Conservation (phyloP, 2,888 invertebrate genomes). For the Pseudococcus viburni region DNA sequence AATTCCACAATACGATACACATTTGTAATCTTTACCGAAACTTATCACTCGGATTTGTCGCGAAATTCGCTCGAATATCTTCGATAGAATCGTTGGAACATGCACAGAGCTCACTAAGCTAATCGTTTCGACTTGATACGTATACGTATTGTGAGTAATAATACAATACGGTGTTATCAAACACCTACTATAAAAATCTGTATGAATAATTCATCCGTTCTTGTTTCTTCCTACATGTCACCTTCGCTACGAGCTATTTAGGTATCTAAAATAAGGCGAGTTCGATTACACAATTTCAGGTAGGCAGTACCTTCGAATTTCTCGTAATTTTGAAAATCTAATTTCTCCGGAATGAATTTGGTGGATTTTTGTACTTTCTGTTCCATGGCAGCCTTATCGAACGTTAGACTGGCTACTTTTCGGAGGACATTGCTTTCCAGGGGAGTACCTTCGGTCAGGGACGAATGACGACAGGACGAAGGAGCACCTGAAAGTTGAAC, state of each 20-base stretch:
- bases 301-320: slow-evolving; percentile 87
- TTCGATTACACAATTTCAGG: neutral
- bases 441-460: slow-evolving; percentile 60
- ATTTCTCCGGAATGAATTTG: slow-evolving; percentile 84
- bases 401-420: slow-evolving; percentile 87
- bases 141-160: neutral
- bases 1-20: neutral
- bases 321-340: slow-evolving; percentile 88
- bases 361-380: slow-evolving; percentile 77
- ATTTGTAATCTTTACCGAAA: neutral
- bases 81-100: neutral
- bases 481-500: neutral
- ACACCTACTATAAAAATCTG: slow-evolving; percentile 31
- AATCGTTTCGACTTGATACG: neutral
- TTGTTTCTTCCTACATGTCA: slow-evolving; percentile 50
- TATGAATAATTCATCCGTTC: slow-evolving; percentile 48
- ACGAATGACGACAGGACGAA: slow-evolving; percentile 55
- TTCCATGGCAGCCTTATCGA: slow-evolving; percentile 81
- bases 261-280: neutral
- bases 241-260: slow-evolving; percentile 15
- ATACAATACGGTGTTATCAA: slow-evolving; percentile 46
- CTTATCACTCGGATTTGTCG: neutral
- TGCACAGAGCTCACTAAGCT: neutral
- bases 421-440: slow-evolving; percentile 79
- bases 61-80: neutral